Evolutionary conservation across 2,888 invertebrate genomes (phyloP), one percentile per base, ranked within the genome.

Genomic region (Chymomyza caudatula): DNA sequence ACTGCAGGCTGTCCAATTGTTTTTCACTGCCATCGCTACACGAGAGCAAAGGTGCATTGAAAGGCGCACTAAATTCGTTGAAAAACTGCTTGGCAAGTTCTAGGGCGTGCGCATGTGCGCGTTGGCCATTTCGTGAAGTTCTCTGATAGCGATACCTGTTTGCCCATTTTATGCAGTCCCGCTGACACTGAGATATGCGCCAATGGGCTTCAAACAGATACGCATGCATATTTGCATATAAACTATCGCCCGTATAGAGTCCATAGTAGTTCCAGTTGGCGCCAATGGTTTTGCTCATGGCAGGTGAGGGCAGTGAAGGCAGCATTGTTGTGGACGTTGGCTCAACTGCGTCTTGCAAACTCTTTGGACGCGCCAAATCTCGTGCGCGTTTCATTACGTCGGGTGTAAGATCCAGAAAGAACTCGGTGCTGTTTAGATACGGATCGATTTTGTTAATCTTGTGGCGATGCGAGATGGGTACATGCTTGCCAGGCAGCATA

Each of bases 201-300:
- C 93, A 93, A 71, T 95, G 92, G 0, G 97, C 97, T 89, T 96
- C 96, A 86, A 94, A 94, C 29, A 98, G 91, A 90, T 98, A 98
- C 0, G 95, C 95, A 90, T 96, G 95, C 89, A 95, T 95, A 89
- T 96, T 96, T 37, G 94, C 94, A 87, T 94, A 95, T 68, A 96
- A 89, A 64, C 94, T 95, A 73, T 95, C 95, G 49, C 92, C 92
- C 73, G 92, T 84, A 77, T 91, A 87, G 20, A 91, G 76, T 3
- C 92, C 91, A 71, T 92, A 92, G 74, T 92, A 91, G 83, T 92
- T 92, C 92, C 92, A 92, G 76, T 92, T 90, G n/a, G 91, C 89
- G 13, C 91, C 91, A 37, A 91, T 91, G 2, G 91, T 91, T 76
- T 90, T 90, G 69, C 90, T 91, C 79, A 91, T 87, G 2, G 87